phyloP scores from a whole-genome alignment of 2,113 vertebrate genomes.

The Lagopus muta region DNA sequence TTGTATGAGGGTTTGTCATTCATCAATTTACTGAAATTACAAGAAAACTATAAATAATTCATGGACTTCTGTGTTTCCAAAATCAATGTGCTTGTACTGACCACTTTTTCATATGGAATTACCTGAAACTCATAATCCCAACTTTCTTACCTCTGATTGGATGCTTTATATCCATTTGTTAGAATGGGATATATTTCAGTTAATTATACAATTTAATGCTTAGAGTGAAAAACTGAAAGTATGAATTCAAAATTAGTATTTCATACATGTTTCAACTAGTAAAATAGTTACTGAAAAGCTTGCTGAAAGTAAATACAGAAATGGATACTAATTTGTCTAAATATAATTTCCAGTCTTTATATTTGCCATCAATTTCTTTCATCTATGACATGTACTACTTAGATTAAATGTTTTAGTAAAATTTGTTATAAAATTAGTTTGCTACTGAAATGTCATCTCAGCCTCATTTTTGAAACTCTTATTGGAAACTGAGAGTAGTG shows the following conservation, averaged over 20 bases:
- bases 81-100: neutral
- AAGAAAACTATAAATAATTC: neutral
- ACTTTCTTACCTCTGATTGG: neutral
- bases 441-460: slow-evolving; percentile 33
- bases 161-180: neutral
- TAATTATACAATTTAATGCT: neutral
- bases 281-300: slow-evolving; percentile 28
- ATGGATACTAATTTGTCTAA: slow-evolving; percentile 33
- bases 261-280: slow-evolving; percentile 6
- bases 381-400: neutral
- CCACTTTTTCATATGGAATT: neutral
- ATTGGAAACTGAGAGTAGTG: neutral
- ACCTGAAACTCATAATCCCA: rapidly evolving
- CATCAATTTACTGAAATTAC: neutral
- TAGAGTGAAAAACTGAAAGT: neutral
- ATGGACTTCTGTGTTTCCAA: neutral
- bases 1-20: neutral
- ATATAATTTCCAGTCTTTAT: slow-evolving; percentile 29
- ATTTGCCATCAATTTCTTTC: slow-evolving; percentile 53
- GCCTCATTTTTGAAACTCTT: neutral
- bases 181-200: neutral
- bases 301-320: slow-evolving; percentile 37
- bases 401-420: slow-evolving; percentile 30
- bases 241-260: neutral
- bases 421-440: slow-evolving; percentile 26